Percentiles rank a stretch among this genome's conserved stretches.
These are phyloP conservation scores for Anguilla obscura DNA, from an alignment of 2,797 vertebrate genomes.

Conservation along the genomic window DNA sequence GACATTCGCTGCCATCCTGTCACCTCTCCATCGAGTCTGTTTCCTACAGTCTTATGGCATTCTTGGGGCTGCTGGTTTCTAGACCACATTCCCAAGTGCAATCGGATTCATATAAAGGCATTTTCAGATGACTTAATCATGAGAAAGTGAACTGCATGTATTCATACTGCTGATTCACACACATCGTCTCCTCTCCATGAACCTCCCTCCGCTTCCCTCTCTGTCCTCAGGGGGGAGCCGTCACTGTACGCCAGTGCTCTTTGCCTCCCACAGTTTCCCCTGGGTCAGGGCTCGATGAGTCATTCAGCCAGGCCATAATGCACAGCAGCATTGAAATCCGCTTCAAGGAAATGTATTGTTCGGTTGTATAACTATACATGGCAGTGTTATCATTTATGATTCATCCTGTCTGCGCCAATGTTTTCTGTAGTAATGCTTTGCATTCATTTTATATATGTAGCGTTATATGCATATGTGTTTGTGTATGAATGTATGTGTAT, in stretches of 20 bases:
- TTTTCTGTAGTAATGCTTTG: neutral
- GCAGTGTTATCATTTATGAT: neutral
- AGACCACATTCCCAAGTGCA: neutral
- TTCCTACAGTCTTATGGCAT: neutral
- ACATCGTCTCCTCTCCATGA: neutral
- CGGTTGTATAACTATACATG: neutral
- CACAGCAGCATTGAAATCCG: neutral
- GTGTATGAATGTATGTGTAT: neutral
- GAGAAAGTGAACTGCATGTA: neutral
- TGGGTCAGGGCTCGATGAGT: neutral
- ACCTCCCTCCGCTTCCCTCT: neutral
- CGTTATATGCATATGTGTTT: neutral
- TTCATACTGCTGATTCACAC: neutral
- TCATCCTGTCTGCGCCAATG: neutral
- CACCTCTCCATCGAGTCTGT: neutral
- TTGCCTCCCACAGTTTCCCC: neutral
- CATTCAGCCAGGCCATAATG: neutral
- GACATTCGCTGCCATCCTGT: neutral
- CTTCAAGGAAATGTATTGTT: slow-evolving; percentile 6
- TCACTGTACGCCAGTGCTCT: neutral
- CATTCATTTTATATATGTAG: neutral
- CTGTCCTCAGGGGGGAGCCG: neutral
- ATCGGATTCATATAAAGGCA: neutral
- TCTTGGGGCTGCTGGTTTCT: neutral
- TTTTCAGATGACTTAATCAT: neutral